These are phyloP conservation scores for Ceuthmochares aereus DNA, from an alignment of 2,113 vertebrate genomes.

Conservation along the genomic window DNA sequence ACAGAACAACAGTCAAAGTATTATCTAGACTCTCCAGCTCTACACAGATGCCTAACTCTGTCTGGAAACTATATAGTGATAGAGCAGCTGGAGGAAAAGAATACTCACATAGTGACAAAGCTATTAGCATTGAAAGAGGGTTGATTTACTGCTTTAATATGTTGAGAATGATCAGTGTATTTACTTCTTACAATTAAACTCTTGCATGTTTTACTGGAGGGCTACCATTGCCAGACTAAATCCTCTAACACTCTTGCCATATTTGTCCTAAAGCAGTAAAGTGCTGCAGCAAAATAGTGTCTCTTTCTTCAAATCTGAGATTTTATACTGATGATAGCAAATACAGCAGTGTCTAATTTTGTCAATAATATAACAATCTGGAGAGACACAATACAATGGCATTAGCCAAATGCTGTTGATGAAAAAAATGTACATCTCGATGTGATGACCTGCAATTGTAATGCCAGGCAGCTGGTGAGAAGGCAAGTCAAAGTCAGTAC, in stretches of 20 bases:
- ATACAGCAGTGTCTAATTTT: not conserved
- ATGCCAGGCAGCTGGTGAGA: not conserved
- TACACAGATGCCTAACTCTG: not conserved
- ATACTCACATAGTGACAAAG: not conserved
- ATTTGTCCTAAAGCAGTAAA: not conserved
- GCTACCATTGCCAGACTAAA: not conserved
- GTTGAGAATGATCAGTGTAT: not conserved
- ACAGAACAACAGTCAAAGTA: not conserved
- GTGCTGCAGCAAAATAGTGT: not conserved
- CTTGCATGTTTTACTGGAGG: not conserved
- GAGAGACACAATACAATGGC: not conserved
- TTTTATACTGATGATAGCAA: not conserved
- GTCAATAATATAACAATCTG: not conserved
- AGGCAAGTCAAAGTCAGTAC: not conserved
- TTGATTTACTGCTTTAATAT: not conserved
- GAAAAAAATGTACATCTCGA: not conserved
- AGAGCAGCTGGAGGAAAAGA: not conserved
- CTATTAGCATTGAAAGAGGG: not conserved
- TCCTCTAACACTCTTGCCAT: not conserved
- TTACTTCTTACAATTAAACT: not conserved
- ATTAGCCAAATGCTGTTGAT: not conserved
- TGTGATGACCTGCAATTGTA: not conserved
- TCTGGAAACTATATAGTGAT: not conserved
- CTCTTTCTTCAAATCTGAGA: not conserved
- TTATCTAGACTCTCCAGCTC: not conserved